Percentiles rank a stretch among this genome's conserved stretches.
Conservation (phyloP, 2,888 invertebrate genomes). For the Endomychus coccineus region DNA sequence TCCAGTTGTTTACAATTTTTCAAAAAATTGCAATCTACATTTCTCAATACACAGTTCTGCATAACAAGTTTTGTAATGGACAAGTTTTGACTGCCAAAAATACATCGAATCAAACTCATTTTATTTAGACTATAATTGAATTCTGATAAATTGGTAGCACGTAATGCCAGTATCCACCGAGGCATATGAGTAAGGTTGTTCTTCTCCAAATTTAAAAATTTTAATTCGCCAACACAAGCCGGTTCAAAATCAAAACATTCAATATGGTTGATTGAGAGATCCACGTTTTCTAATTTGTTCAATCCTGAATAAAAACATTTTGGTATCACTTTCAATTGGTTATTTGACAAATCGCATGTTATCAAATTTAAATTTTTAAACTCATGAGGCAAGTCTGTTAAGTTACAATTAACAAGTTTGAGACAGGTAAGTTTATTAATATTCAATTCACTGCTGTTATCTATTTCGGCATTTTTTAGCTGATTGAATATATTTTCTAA, state of each 20-base stretch:
- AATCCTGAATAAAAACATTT: conserved; percentile 25
- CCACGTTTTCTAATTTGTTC: conserved; percentile 20
- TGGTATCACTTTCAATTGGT: conserved; percentile 23
- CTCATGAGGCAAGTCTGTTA: conserved; percentile 20
- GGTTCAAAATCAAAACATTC: conserved; percentile 24
- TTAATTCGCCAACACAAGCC: conserved; percentile 21
- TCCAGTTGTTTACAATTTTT: conserved; percentile 22
- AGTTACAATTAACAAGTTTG: too few relatives aligned
- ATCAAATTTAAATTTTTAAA: conserved; percentile 20
- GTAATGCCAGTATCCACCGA: conserved; percentile 25
- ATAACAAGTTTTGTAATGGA: conserved; percentile 22
- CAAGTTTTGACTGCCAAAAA: conserved; percentile 6
- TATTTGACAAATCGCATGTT: conserved; percentile 23
- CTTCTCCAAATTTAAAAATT: conserved; percentile 21
- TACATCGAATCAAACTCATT: conserved; percentile 19
- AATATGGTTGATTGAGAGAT: conserved; percentile 25
- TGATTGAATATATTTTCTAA: too few relatives aligned
- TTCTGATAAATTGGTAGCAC: conserved; percentile 22
- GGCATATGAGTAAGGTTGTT: conserved; percentile 25
- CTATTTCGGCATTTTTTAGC: too few relatives aligned
- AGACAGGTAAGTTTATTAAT: too few relatives aligned
- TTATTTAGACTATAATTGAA: conserved; percentile 27
- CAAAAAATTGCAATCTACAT: conserved; percentile 24
- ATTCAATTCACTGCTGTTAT: too few relatives aligned
- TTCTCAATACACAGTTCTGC: conserved; percentile 21